Conservation (phyloP, 2,113 vertebrate species). For the Nothobranchius kuhntae region DNA sequence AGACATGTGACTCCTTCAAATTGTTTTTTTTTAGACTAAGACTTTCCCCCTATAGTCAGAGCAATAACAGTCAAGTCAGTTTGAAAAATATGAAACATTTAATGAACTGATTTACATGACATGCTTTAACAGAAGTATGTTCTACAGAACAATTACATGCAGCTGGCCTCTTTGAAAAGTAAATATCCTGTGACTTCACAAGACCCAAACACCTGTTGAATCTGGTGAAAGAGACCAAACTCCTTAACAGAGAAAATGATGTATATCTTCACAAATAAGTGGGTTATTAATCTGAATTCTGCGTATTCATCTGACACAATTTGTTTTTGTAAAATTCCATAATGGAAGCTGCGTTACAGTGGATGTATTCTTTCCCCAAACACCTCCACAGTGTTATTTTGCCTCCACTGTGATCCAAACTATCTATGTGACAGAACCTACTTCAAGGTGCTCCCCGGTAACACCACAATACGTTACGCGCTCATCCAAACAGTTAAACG, state of each 20-base stretch:
- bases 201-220: constrained; percentile 25
- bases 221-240: constrained; percentile 22
- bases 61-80: background rate
- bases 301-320: constrained; percentile 9
- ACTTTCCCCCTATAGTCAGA: background rate
- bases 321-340: constrained; percentile 3
- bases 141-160: constrained; percentile 50
- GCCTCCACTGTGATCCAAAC: constrained; percentile 11
- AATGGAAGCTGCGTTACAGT: constrained; percentile 19
- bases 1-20: too few relatives aligned
- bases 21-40: background rate
- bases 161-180: constrained; percentile 42
- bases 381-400: constrained; percentile 28
- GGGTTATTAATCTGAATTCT: constrained; percentile 10
- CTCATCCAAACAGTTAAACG: constrained; percentile 26
- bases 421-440: constrained; percentile 11
- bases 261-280: constrained; percentile 9
- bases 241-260: constrained; percentile 8
- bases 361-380: constrained; percentile 17
- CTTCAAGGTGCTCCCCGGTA: constrained; percentile 25
- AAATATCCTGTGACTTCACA: constrained; percentile 34
- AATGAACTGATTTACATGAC: constrained; percentile 63
- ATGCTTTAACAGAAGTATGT: constrained; percentile 64
- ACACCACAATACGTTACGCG: constrained; percentile 12
- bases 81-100: constrained; percentile 72